Percentiles rank a stretch among this genome's conserved stretches.
Evolutionary conservation across 2,113 vertebrate genomes (phyloP).

Genomic region (Plecturocebus donacophilus): DNA sequence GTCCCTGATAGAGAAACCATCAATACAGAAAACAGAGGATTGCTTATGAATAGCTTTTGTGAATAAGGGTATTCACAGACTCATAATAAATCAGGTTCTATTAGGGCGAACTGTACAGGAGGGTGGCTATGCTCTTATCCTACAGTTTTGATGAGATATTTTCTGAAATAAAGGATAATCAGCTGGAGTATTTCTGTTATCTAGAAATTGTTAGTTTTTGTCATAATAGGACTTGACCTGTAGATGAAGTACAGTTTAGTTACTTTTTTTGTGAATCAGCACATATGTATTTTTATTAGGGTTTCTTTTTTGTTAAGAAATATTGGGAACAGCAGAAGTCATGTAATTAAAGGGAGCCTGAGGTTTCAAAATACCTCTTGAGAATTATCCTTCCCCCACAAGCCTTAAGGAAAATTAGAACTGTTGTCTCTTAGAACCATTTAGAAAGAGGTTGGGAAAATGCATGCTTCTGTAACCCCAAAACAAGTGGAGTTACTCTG

Average conservation of each 20-base stretch:
- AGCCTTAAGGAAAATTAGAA: background rate
- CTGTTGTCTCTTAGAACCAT: background rate
- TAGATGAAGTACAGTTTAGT: conserved; percentile 24
- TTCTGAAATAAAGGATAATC: conserved; percentile 57
- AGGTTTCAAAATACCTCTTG: conserved; percentile 42
- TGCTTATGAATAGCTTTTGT: conserved; percentile 53
- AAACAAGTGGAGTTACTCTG: background rate
- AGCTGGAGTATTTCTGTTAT: conserved; percentile 30
- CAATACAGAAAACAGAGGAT: conserved; percentile 47
- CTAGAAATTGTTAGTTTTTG: conserved; percentile 40
- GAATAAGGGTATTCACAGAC: conserved; percentile 46
- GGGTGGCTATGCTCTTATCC: background rate
- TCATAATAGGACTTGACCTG: conserved; percentile 48
- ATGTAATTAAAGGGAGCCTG: background rate
- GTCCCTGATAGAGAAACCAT: conserved; percentile 40
- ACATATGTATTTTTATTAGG: conserved; percentile 29
- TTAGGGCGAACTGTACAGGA: background rate
- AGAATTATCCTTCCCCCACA: background rate
- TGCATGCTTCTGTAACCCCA: background rate
- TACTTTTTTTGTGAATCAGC: conserved; percentile 16
- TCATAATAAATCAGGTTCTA: conserved; percentile 46
- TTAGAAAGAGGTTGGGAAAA: background rate
- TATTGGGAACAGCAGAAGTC: conserved; percentile 24
- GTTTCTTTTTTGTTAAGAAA: conserved; percentile 61
- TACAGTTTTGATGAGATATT: conserved; percentile 31